phyloP scores from a whole-genome alignment of 2,888 invertebrate species.

The Rhyacophila evoluta region DNA sequence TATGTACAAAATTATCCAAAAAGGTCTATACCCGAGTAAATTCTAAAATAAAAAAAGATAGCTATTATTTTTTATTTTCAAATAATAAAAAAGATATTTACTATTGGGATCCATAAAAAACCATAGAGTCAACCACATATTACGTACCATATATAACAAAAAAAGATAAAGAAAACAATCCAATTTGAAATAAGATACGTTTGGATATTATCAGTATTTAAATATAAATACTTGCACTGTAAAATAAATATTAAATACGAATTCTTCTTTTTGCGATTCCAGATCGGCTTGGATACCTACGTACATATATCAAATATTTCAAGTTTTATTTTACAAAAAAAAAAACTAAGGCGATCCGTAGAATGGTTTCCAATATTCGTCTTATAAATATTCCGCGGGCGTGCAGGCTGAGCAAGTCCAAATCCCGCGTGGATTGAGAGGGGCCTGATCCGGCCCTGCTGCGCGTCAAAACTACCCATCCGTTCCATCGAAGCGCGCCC shows the following conservation, averaged over 20 bases:
- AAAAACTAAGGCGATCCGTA: background rate
- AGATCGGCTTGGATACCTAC: background rate
- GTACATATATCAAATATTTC: constrained; percentile 7
- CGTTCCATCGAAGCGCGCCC: background rate
- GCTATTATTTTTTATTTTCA: too few relatives aligned
- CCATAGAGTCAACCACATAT: too few relatives aligned
- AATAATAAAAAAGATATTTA: too few relatives aligned
- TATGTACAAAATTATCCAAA: too few relatives aligned
- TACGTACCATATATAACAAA: too few relatives aligned
- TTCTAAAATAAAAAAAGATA: too few relatives aligned
- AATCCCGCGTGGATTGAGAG: constrained; percentile 14
- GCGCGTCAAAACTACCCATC: constrained; percentile 13
- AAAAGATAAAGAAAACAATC: background rate
- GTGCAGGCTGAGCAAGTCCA: constrained; percentile 17
- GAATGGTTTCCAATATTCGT: constrained; percentile 18
- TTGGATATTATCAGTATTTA: background rate
- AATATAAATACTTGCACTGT: background rate
- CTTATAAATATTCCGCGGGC: constrained; percentile 24
- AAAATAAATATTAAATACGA: constrained; percentile 24
- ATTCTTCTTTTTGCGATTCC: background rate
- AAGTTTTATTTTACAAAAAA: background rate
- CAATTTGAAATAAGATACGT: background rate
- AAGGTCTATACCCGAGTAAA: too few relatives aligned
- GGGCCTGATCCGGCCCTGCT: constrained; percentile 3
- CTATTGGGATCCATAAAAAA: too few relatives aligned